Base-by-base conservation (phyloP, 2,113 vertebrate species). In the Saccopteryx bilineata region DNA sequence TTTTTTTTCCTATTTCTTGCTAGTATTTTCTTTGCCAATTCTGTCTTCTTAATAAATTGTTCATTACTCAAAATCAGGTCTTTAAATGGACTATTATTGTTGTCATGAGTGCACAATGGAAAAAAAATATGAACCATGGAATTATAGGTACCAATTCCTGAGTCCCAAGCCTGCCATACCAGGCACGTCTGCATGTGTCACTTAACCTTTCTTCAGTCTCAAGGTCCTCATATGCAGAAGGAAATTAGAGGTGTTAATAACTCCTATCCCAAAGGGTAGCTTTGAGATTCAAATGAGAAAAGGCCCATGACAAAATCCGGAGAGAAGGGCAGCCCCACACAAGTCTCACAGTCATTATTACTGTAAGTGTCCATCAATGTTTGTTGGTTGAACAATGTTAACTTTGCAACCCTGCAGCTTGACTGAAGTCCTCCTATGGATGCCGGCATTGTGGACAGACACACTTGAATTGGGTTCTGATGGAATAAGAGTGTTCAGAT, bases 401-500 rank as follows among this genome's bases (percentile, higher is more conserved):
- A 31, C 17, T 89, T 60, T n/a, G 23, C 60, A 56, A 31, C 14
- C 3, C 14, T 46, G 24, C 46, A 58, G 12, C 46, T 8, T 12
- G 5, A 75, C 61, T 65, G 13, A 48, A 61, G 23, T 19, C 1
- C 21, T 19, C 39, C 21, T 46, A 18, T 0, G 7, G 39, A 82
- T n/a, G 7, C 12, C 1, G 2, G 11, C 23, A 33, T 33, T 33
- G 19, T 18, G 52, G 26, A 7, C 7, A 31, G 26, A 7, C 7
- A 31, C 39, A 39, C 54, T 5, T 10, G 2, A 33, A 1, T 5
- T 10, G 4, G 0, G 13, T 58, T 52, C 33, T 0, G 1, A 2
- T 72, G 61, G 68, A 13, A 50, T 18, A 24, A 11, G 9, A 83
- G 19, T 33, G 6, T 4, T 26, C 21, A 54, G 24, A 19, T 1